phyloP scores from a whole-genome alignment of 2,113 vertebrate genomes.

The Apteryx mantelli region DNA sequence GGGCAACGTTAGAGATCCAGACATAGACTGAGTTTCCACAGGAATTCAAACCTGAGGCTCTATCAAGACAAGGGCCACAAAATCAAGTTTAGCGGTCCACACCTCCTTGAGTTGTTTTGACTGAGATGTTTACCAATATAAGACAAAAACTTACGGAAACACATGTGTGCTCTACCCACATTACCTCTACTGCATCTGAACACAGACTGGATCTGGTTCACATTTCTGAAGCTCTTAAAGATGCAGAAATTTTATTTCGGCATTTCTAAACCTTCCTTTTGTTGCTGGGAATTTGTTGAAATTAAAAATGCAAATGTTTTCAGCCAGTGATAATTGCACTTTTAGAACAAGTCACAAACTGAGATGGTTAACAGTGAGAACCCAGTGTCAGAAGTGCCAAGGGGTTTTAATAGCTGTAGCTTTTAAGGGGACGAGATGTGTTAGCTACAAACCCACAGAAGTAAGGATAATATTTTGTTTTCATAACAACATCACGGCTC shows the following conservation, averaged over 20 bases:
- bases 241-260: neutral
- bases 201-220: neutral
- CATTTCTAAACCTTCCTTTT: neutral
- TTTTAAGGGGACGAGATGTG: neutral
- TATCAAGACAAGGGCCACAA: neutral
- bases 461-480: neutral
- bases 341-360: neutral
- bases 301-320: neutral
- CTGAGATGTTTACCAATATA: neutral
- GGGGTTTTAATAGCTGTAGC: neutral
- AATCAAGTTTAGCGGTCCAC: neutral
- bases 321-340: neutral
- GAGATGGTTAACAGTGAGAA: neutral
- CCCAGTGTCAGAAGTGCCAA: neutral
- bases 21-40: neutral
- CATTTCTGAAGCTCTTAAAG: neutral
- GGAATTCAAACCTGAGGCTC: neutral
- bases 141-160: neutral
- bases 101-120: neutral
- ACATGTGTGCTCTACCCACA: neutral
- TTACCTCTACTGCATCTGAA: neutral
- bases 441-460: neutral
- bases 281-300: neutral
- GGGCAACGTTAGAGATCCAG: neutral
- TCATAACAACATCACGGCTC: neutral